Conservation (phyloP, 1,140 invertebrate genomes). For the Drosophila teissieri region DNA sequence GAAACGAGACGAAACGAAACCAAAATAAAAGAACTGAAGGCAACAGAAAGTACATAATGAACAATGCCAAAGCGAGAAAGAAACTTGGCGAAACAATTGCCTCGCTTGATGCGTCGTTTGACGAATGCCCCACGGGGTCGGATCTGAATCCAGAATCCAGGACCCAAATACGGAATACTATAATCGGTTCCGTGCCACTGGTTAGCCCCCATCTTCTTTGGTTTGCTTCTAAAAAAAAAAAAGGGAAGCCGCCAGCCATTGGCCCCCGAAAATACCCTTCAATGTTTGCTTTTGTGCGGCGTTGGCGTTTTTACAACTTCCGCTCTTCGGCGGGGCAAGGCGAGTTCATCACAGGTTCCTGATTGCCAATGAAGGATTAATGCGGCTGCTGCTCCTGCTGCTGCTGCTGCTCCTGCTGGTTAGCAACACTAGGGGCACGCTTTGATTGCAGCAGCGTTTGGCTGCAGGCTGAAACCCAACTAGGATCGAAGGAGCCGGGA, state of each 20-base stretch:
- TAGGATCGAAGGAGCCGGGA: constrained; percentile 23
- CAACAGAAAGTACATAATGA: constrained; percentile 63
- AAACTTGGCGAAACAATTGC: constrained; percentile 81
- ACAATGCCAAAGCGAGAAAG: constrained; percentile 50
- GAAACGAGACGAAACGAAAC: constrained; percentile 16
- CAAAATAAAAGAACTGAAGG: constrained; percentile 32
- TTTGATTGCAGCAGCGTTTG: constrained; percentile 75
- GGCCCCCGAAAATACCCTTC: constrained; percentile 55
- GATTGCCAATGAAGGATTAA: constrained; percentile 83
- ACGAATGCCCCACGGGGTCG: constrained; percentile 71
- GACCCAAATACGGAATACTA: constrained; percentile 77
- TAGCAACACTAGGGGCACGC: constrained; percentile 25
- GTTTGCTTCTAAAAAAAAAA: neutral
- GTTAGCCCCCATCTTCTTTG: constrained; percentile 47
- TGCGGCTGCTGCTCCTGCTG: constrained; percentile 31
- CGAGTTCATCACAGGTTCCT: constrained; percentile 75
- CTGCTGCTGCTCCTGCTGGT: constrained; percentile 38
- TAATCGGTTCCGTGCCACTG: constrained; percentile 81
- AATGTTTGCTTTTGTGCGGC: constrained; percentile 77
- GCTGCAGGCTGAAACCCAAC: constrained; percentile 65
- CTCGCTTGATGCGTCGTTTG: constrained; percentile 68
- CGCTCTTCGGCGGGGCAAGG: constrained; percentile 43
- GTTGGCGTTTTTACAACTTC: constrained; percentile 81
- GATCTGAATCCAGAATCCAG: constrained; percentile 52
- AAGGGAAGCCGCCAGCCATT: constrained; percentile 44